phyloP scores from a whole-genome alignment of 53 echinoderm and acorn worm genomes.

The Antedon mediterranea region DNA sequence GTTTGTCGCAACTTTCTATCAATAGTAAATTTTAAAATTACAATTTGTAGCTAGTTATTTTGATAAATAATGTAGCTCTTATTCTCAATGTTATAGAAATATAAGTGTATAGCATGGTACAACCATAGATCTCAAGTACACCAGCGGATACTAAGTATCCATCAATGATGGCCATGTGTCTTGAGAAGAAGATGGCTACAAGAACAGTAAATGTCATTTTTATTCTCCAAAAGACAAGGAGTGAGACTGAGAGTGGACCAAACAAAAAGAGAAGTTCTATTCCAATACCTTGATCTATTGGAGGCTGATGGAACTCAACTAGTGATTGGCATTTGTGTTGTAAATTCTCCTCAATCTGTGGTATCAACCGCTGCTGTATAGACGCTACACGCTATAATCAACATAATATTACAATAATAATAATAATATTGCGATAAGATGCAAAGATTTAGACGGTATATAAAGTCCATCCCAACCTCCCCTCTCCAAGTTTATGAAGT shows the following conservation, averaged over 20 bases:
- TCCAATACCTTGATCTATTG: constrained; percentile 22
- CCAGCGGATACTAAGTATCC: no score
- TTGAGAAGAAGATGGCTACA: no score
- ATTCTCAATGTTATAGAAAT: no score
- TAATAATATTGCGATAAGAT: no score
- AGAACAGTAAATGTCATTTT: no score
- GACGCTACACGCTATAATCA: constrained; percentile 30
- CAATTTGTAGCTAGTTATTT: no score
- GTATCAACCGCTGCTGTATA: constrained; percentile 78
- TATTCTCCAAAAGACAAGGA: neutral
- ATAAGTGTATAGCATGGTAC: no score
- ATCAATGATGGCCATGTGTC: no score
- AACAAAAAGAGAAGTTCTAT: neutral
- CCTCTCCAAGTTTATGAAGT: neutral
- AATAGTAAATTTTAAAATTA: neutral
- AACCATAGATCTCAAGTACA: no score
- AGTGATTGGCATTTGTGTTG: constrained; percentile 77
- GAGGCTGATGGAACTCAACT: constrained; percentile 35
- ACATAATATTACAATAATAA: constrained; percentile 1
- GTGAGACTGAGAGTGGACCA: neutral
- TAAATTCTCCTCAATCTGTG: constrained; percentile 53
- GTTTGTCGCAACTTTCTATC: constrained; percentile 36
- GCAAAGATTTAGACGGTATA: no score
- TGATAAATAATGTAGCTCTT: no score
- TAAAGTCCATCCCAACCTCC: no score